Base-by-base conservation (phyloP, 1,140 invertebrate species). In the Heliconius himera region DNA sequence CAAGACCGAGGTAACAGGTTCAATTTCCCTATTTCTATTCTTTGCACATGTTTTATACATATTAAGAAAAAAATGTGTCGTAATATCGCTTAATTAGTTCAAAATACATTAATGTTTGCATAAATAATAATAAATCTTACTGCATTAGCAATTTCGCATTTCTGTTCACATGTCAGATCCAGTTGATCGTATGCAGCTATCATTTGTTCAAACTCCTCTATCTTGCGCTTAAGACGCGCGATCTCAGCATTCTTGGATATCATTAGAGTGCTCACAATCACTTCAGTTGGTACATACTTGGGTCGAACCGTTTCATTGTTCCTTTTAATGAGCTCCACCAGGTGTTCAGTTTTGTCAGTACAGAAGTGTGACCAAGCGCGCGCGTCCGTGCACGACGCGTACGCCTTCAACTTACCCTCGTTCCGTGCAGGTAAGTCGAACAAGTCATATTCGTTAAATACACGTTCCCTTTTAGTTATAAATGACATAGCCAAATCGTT, bases 161-260 rank as follows among this genome's bases (percentile, higher is more conserved):
- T 94, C 80, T 95, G 94, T 29, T 90, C 92, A 76, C 86, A 89
- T 8, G 88, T 88, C 2, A 95, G 84, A 11, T 94, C 92, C 8
- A 95, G 84, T 56, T 92, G 87, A 46, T 94, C 90, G 66, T 94
- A 95, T 1, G 87, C 88, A 5, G 89, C 86, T 54, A 95, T 41
- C 87, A 94, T 85, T 83, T 92, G 90, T 73, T 94, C 91, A 73
- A 94, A 92, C 74, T 92, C 88, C 51, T 89, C 92, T 49, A 95
- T 94, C 84, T 93, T 91, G 8, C 88, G 89, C 82, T 91, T 90
- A 8, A 95, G 85, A 26, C 92, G 87, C n/a, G 83, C 86, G 20
- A 95, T 94, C 83, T 95, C 94, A 0, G 91, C 85, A 82, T 95
- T 95, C 79, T 95, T 95, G 3, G 92, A 88, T 4, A 88, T 89